Evolutionary conservation across 2,888 invertebrate genomes (phyloP).

Genomic region (Aspidapion aeneum): DNA sequence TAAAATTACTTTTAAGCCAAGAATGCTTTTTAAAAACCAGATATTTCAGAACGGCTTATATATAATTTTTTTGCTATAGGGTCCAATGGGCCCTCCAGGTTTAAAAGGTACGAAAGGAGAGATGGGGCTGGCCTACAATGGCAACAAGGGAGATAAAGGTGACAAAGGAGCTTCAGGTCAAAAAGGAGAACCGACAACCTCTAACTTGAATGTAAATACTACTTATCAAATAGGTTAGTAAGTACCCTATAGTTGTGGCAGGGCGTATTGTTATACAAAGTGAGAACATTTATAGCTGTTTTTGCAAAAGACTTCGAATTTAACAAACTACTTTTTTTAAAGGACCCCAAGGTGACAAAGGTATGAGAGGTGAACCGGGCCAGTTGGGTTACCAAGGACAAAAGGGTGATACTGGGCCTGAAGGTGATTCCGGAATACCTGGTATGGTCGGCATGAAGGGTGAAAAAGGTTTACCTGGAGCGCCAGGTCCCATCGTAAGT

Average conservation of each 20-base stretch:
- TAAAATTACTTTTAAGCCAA: too few relatives aligned
- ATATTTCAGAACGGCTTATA: too few relatives aligned
- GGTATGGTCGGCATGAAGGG: constrained; percentile 70
- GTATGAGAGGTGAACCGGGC: constrained; percentile 61
- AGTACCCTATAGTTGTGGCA: too few relatives aligned
- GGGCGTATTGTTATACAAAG: too few relatives aligned
- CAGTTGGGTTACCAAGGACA: constrained; percentile 59
- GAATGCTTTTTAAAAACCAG: too few relatives aligned
- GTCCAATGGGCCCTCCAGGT: constrained; percentile 66
- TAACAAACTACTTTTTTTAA: neutral
- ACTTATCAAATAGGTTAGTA: constrained; percentile 35
- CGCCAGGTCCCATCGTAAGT: constrained; percentile 76
- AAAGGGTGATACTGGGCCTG: constrained; percentile 67
- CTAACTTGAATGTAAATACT: constrained; percentile 32
- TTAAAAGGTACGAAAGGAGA: constrained; percentile 64
- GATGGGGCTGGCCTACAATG: constrained; percentile 59
- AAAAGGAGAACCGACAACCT: constrained; percentile 52
- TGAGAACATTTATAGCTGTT: too few relatives aligned
- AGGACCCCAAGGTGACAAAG: constrained; percentile 54
- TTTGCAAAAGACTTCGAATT: too few relatives aligned
- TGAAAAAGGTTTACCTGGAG: constrained; percentile 84
- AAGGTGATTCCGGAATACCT: constrained; percentile 66
- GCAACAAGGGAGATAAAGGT: constrained; percentile 53
- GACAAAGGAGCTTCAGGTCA: constrained; percentile 54
- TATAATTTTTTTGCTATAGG: too few relatives aligned